Evolutionary conservation across 2,113 vertebrate genomes (phyloP).

Genomic region (Hippopotamus amphibius): DNA sequence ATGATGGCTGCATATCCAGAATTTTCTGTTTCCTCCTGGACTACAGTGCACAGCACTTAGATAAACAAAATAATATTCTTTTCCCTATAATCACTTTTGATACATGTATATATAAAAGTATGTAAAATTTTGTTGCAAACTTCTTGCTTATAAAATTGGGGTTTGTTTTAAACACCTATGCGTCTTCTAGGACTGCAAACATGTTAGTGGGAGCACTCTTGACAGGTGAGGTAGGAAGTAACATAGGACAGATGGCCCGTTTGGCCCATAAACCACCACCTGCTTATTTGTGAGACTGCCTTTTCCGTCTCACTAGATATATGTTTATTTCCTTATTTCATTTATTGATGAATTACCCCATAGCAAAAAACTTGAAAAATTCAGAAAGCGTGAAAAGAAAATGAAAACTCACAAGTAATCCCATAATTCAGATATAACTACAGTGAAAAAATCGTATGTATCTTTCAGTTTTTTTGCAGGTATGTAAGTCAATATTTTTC

Average conservation of each 20-base stretch:
- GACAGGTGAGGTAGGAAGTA: not conserved
- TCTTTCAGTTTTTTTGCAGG: not conserved
- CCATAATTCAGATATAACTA: not conserved
- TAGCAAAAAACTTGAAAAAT: not conserved
- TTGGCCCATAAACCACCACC: not conserved
- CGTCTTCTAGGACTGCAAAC: not conserved
- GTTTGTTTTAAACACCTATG: not conserved
- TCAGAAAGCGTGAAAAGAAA: not conserved
- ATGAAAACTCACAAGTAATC: not conserved
- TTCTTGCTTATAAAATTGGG: not conserved
- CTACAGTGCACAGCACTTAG: not conserved
- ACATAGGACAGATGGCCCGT: not conserved
- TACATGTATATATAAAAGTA: not conserved
- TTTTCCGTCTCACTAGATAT: not conserved
- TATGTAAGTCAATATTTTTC: not conserved
- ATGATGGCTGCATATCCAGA: not conserved
- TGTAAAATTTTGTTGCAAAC: not conserved
- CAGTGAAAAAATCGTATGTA: not conserved
- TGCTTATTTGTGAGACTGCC: not conserved
- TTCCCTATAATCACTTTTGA: not conserved
- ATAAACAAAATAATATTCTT: slow-evolving; percentile 2
- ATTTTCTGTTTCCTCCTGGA: not conserved
- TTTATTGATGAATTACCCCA: not conserved
- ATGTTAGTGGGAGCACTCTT: not conserved
- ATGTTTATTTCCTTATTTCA: not conserved